Base-by-base conservation (phyloP, 2,797 vertebrate genomes). In the Tinamus major region DNA sequence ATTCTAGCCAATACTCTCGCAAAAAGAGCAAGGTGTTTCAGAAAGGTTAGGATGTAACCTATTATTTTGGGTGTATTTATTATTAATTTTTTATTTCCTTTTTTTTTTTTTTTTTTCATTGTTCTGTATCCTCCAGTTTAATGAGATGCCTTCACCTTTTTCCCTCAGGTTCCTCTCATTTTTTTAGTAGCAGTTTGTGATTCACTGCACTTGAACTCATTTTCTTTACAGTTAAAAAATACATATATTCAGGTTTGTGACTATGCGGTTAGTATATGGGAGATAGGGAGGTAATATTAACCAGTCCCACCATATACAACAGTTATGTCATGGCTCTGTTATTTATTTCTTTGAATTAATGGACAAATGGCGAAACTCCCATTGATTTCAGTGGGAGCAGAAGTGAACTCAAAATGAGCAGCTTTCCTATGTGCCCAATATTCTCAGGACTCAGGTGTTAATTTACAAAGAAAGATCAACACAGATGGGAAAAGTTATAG, bases 401-500 rank as follows among this genome's bases (percentile, higher is more conserved):
- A 95, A 95, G 70, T 93, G 82, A 90, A 67, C 64, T 86, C 1
- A 0, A 95, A 96, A 95, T 94, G 65, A 92, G 83, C 92, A 91
- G 93, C 93, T 95, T 96, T 91, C 71, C 84, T 93, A 70, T 64
- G 17, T 14, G 9, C 59, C 83, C 89, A 75, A 92, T 95, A 85
- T 91, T 95, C 80, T 69, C 90, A 92, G 88, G 92, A 96, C 94
- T 95, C 94, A 94, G 94, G 95, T 96, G 92, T 92, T 96, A 95
- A 94, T 96, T 95, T 95, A 76, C 0, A 0, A 92, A 90, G 93
- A 94, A 92, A 93, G 90, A 96, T 95, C 87, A 96, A 90, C 96
- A 94, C 96, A 96, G 94, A 96, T 96, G 94, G 94, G 90, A 95
- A 76, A 89, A 94, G 95, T 94, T 96, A 85, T 49, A 87, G 86